phyloP scores from a whole-genome alignment of 2,888 invertebrate genomes.

The Microdon myrmicae region DNA sequence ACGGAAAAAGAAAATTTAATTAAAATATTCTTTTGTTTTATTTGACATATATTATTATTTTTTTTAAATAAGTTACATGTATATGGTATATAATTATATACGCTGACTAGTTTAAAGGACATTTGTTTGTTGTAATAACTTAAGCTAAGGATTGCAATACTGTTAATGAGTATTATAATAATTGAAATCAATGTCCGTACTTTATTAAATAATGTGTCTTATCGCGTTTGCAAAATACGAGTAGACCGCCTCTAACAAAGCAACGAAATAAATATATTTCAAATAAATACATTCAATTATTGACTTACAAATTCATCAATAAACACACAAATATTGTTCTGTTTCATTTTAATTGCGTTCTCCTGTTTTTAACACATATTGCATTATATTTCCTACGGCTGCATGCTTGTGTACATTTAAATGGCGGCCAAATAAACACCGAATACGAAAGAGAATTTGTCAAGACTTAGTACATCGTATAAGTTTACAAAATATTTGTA shows the following conservation, averaged over 20 bases:
- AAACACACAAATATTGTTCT: constrained; percentile 12
- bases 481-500: constrained; percentile 45
- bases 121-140: constrained; percentile 27
- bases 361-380: neutral
- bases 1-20: too few relatives aligned
- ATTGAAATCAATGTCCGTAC: constrained; percentile 18
- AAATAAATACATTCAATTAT: constrained; percentile 2
- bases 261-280: neutral
- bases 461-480: constrained; percentile 12
- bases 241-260: constrained; percentile 15
- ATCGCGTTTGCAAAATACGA: constrained; percentile 19
- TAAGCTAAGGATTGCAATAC: constrained; percentile 42
- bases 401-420: constrained; percentile 11
- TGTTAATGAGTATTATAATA: constrained; percentile 29
- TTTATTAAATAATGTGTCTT: constrained; percentile 28
- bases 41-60: constrained; percentile 53
- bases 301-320: too few relatives aligned
- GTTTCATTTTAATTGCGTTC: neutral
- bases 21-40: constrained; percentile 8
- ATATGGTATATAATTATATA: constrained; percentile 54
- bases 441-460: constrained; percentile 3
- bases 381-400: constrained; percentile 16
- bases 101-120: constrained; percentile 53
- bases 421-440: constrained; percentile 15
- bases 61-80: constrained; percentile 54